Conservation (phyloP, 2,888 invertebrate genomes). For the Acronicta psi region DNA sequence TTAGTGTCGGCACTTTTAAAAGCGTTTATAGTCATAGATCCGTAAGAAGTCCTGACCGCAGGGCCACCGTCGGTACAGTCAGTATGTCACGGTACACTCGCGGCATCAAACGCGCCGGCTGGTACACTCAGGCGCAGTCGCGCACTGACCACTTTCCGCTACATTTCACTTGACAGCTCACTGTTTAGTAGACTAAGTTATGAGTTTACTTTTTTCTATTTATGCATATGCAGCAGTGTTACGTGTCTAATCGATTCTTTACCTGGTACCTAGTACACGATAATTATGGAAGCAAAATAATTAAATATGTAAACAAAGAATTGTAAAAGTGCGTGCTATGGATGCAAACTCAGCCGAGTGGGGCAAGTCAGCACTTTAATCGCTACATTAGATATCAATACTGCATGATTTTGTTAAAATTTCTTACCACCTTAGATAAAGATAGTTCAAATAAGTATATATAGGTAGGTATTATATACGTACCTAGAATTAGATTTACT, state of each 20-base stretch:
- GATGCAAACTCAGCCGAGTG: neutral
- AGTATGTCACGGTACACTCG: constrained; percentile 78
- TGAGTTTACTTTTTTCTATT: constrained; percentile 21
- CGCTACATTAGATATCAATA: neutral
- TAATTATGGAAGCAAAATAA: neutral
- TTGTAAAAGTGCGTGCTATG: too few relatives aligned
- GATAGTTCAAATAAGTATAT: neutral
- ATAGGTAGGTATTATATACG: constrained; percentile 1
- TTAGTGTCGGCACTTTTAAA: constrained; percentile 53
- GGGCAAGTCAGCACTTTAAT: too few relatives aligned
- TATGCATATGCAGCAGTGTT: constrained; percentile 11
- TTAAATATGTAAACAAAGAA: neutral
- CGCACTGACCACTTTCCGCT: constrained; percentile 73
- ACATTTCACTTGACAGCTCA: constrained; percentile 69
- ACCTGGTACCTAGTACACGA: neutral
- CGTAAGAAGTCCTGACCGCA: constrained; percentile 71
- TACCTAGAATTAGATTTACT: constrained; percentile 30
- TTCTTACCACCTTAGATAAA: neutral
- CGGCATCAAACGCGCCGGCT: constrained; percentile 80
- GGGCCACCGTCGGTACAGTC: constrained; percentile 63
- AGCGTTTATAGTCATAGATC: constrained; percentile 71
- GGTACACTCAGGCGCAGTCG: constrained; percentile 44
- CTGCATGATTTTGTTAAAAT: neutral
- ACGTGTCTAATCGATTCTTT: constrained; percentile 9
- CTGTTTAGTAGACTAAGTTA: constrained; percentile 36